These are phyloP conservation scores for Trichonephila inaurata DNA, from an alignment of 1,140 invertebrate genomes.

Conservation along the genomic window DNA sequence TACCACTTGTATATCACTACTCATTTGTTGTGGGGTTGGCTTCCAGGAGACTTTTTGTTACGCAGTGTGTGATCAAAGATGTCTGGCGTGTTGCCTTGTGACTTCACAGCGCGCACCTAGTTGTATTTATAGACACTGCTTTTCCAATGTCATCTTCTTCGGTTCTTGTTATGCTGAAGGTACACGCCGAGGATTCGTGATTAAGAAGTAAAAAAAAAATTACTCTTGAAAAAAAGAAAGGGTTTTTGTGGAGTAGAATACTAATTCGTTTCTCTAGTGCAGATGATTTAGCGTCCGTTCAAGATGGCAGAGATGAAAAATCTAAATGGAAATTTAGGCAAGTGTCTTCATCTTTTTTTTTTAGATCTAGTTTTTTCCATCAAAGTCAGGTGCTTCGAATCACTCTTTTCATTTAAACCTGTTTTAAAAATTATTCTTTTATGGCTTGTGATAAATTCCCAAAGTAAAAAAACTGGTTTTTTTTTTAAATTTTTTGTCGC, in stretches of 20 bases:
- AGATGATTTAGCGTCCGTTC: not conserved
- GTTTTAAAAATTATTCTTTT: too few relatives aligned
- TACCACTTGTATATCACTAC: not conserved
- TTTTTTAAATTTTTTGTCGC: too few relatives aligned
- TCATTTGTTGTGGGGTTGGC: not conserved
- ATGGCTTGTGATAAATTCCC: too few relatives aligned
- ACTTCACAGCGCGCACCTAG: not conserved
- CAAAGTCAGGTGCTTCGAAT: too few relatives aligned
- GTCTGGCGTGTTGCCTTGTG: conserved; percentile 21
- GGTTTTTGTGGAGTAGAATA: not conserved
- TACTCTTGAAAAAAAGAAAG: not conserved
- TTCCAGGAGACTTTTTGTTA: not conserved
- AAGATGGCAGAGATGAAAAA: not conserved
- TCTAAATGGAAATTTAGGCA: not conserved
- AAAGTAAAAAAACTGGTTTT: too few relatives aligned
- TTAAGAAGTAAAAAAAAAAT: not conserved
- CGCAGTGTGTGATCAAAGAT: not conserved
- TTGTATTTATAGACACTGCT: not conserved
- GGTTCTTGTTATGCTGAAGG: not conserved
- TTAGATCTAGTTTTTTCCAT: not conserved
- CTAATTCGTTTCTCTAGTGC: not conserved
- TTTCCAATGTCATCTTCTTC: conserved; percentile 18
- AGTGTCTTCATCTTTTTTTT: not conserved
- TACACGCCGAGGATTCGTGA: not conserved
- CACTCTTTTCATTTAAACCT: too few relatives aligned